Conservation (phyloP, 2,888 invertebrate species). For the Alloplasta piceator region DNA sequence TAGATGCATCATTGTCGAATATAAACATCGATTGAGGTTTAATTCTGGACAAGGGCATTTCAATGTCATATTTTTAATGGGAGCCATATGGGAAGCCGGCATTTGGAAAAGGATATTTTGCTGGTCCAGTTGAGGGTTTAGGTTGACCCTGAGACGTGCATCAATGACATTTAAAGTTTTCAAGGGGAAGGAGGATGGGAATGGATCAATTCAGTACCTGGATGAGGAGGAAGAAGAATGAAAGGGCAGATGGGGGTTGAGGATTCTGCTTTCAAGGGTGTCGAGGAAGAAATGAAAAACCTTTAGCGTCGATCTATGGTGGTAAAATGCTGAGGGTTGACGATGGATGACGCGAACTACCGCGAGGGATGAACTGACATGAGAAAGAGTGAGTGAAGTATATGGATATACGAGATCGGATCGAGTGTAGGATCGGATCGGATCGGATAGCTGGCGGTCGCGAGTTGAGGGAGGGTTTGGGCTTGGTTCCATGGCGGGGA, state of each 20-base stretch:
- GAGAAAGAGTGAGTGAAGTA: slow-evolving; percentile 59
- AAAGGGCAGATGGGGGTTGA: slow-evolving; percentile 11
- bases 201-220: neutral
- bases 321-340: slow-evolving; percentile 37
- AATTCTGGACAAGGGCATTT: too few relatives aligned
- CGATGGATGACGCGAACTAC: slow-evolving; percentile 52
- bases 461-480: slow-evolving; percentile 65
- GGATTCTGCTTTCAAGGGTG: slow-evolving; percentile 31
- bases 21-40: neutral
- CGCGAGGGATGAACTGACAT: slow-evolving; percentile 57
- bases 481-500: slow-evolving; percentile 4
- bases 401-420: slow-evolving; percentile 72
- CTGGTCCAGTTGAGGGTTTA: too few relatives aligned
- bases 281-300: slow-evolving; percentile 52
- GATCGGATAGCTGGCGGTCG: slow-evolving; percentile 73
- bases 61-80: too few relatives aligned
- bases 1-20: slow-evolving; percentile 31
- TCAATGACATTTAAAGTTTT: too few relatives aligned
- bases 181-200: too few relatives aligned
- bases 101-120: too few relatives aligned
- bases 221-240: slow-evolving; percentile 19
- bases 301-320: slow-evolving; percentile 24
- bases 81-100: too few relatives aligned
- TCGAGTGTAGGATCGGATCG: slow-evolving; percentile 67
- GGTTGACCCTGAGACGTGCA: too few relatives aligned